A percentile compares a stretch with the other conserved stretches of the same genome.
Conservation (phyloP, 2,113 vertebrate genomes). For the Corythornis vintsioides region DNA sequence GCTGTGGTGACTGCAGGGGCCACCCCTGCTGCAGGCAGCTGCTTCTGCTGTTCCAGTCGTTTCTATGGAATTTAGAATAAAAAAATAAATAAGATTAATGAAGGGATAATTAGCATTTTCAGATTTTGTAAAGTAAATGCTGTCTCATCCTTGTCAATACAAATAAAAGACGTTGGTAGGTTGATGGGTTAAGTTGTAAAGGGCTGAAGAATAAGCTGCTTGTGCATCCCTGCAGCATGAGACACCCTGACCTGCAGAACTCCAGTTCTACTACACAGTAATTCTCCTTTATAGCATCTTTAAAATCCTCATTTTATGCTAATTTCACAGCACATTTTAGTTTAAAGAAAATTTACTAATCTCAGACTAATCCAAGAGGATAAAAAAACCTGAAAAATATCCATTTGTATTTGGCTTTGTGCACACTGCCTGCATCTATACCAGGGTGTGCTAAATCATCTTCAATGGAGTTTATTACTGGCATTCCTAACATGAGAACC, state of each 20-base stretch:
- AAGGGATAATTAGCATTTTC: background rate
- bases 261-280: background rate
- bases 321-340: background rate
- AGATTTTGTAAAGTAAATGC: background rate
- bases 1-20: conserved; percentile 73
- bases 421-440: background rate
- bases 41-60: conserved; percentile 91
- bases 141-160: background rate
- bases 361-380: background rate
- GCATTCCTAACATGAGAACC: background rate
- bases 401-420: background rate
- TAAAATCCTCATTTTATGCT: background rate
- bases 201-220: background rate
- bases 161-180: background rate
- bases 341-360: background rate
- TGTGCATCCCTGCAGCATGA: background rate
- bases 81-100: background rate
- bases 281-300: background rate
- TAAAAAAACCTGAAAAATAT: background rate
- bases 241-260: background rate
- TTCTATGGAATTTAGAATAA: conserved; percentile 77
- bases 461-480: background rate
- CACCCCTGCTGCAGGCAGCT: conserved; percentile 63
- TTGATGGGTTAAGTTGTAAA: background rate
- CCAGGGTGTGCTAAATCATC: background rate